These are phyloP conservation scores for Apostichopus parvimensis DNA, from an alignment of 35 echinoderm and acorn worm genomes.

Conservation along the genomic window DNA sequence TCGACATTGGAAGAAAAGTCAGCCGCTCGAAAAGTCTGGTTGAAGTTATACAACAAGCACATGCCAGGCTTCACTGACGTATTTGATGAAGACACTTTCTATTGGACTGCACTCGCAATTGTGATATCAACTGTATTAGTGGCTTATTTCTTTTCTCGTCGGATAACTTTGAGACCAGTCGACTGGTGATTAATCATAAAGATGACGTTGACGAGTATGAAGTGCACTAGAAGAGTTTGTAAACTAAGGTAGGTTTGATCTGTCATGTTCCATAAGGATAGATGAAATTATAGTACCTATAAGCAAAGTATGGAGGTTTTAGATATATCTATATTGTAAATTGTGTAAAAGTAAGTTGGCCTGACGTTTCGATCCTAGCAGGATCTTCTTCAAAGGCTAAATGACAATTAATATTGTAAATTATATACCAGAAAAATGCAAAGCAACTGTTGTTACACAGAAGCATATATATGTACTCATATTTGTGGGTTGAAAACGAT, in stretches of 20 bases:
- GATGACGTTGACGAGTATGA: not conserved
- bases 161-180: conserved; percentile 46
- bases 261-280: too few species aligned
- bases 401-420: too few species aligned
- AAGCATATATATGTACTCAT: too few species aligned
- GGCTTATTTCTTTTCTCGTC: conserved; percentile 35
- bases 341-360: too few species aligned
- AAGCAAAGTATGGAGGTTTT: too few species aligned
- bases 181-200: conserved; percentile 28
- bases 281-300: too few species aligned
- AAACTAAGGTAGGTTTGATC: not conserved
- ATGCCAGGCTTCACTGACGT: conserved; percentile 52
- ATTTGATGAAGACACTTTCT: conserved; percentile 60
- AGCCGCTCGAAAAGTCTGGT: conserved; percentile 3
- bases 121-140: conserved; percentile 50
- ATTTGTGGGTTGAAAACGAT: too few species aligned
- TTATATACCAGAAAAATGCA: too few species aligned
- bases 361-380: too few species aligned
- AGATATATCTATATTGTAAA: too few species aligned
- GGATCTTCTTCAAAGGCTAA: too few species aligned
- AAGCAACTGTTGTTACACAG: too few species aligned
- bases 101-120: conserved; percentile 44
- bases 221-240: not conserved
- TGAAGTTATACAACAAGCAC: conserved; percentile 39
- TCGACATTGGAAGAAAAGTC: not conserved